These are phyloP conservation scores for Agrilus cyanescens DNA, from an alignment of 2,888 invertebrate genomes.

Conservation along the genomic window DNA sequence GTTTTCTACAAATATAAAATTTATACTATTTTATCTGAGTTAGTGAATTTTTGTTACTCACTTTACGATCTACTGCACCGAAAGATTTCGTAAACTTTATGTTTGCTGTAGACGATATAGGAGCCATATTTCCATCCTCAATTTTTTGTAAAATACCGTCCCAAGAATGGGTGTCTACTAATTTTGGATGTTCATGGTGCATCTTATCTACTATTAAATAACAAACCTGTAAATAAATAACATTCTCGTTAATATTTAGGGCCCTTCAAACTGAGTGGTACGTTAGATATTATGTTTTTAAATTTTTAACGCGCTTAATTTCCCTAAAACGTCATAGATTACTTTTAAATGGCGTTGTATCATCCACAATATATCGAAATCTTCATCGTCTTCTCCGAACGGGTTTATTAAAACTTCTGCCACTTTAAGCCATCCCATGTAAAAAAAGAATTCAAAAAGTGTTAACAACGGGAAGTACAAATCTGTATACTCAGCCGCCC, in stretches of 20 bases:
- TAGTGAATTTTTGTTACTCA: too few species aligned
- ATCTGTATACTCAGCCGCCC: constrained; percentile 46
- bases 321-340: constrained; percentile 15
- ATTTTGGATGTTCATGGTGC: constrained; percentile 79
- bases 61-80: too few species aligned
- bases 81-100: too few species aligned
- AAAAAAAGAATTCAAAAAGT: constrained; percentile 74
- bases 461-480: constrained; percentile 82
- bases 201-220: constrained; percentile 87
- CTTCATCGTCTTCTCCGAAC: constrained; percentile 82
- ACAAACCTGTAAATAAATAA: constrained; percentile 48
- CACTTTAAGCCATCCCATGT: constrained; percentile 84
- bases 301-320: too few species aligned
- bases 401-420: constrained; percentile 84
- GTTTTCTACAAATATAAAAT: too few species aligned
- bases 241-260: neutral
- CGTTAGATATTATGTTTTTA: neutral
- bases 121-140: constrained; percentile 33
- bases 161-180: constrained; percentile 81
- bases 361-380: constrained; percentile 86
- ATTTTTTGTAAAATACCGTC: constrained; percentile 52
- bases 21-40: too few species aligned
- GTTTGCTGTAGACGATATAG: too few species aligned
- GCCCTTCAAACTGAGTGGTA: too few species aligned
- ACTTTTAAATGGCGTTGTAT: constrained; percentile 79